Evolutionary conservation across 1,140 invertebrate species (phyloP).

Genomic region (Nylanderia fulva): DNA sequence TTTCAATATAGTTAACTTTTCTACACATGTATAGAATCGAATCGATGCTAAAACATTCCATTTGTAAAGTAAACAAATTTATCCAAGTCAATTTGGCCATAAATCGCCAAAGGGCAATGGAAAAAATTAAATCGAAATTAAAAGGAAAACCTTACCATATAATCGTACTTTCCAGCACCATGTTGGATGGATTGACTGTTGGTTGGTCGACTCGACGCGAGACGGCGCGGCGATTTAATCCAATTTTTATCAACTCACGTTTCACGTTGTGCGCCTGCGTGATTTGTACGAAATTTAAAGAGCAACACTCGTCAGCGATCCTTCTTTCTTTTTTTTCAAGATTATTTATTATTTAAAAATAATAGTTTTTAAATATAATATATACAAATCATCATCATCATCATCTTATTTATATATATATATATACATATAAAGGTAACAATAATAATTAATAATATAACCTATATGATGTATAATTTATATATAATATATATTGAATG

Average conservation of each 20-base stretch:
- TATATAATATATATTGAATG: too few species aligned
- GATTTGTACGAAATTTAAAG: constrained; percentile 14
- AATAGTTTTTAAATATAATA: too few species aligned
- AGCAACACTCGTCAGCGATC: not conserved
- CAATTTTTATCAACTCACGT: constrained; percentile 18
- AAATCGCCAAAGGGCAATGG: not conserved
- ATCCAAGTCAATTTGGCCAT: not conserved
- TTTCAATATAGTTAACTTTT: not conserved
- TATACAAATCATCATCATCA: too few species aligned
- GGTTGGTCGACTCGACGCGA: constrained; percentile 14
- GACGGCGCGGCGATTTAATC: constrained; percentile 2
- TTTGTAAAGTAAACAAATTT: not conserved
- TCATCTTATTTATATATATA: too few species aligned
- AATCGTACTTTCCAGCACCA: constrained; percentile 99
- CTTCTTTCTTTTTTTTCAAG: too few species aligned
- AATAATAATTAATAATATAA: too few species aligned
- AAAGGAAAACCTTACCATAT: constrained; percentile 92
- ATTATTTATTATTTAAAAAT: too few species aligned
- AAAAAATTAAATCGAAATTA: not conserved
- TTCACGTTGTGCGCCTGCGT: constrained; percentile 14
- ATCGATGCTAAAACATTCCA: not conserved
- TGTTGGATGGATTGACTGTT: constrained; percentile 86
- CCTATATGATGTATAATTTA: too few species aligned
- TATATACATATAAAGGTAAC: too few species aligned
- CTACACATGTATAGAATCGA: not conserved